Conservation (phyloP, 2,888 invertebrate genomes). For the Minunthozetes semirufus region DNA sequence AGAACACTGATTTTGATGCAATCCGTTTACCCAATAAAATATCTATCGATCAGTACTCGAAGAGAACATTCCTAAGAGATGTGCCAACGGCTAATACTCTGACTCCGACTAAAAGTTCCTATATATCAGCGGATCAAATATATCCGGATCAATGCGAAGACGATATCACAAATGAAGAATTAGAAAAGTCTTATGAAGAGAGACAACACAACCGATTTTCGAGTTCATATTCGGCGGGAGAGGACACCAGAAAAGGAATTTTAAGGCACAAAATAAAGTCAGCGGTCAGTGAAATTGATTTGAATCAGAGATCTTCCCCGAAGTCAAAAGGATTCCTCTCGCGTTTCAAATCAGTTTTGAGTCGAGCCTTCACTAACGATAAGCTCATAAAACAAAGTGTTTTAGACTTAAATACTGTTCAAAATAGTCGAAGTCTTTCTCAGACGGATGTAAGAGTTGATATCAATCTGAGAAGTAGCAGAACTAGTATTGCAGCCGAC, state of each 20-base stretch:
- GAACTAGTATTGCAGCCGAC: neutral
- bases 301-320: neutral
- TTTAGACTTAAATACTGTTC: neutral
- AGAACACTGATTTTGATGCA: neutral
- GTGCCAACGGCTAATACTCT: neutral
- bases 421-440: neutral
- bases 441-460: neutral
- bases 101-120: neutral
- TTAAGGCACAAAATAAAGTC: neutral
- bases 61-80: neutral
- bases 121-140: slow-evolving; percentile 17
- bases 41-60: neutral
- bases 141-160: neutral
- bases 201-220: neutral
- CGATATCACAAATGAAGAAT: neutral
- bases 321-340: slow-evolving; percentile 5
- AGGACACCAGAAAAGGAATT: neutral
- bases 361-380: slow-evolving; percentile 17
- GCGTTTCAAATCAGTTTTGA: slow-evolving; percentile 4
- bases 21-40: neutral
- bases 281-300: slow-evolving; percentile 11
- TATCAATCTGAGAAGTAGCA: neutral
- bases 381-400: neutral
- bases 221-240: slow-evolving; percentile 22
- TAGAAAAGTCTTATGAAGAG: neutral